A percentile compares a stretch with the other conserved stretches of the same genome.
Evolutionary conservation across 2,797 vertebrate genomes (phyloP).

Genomic region (Arnoldichthys spilopterus): DNA sequence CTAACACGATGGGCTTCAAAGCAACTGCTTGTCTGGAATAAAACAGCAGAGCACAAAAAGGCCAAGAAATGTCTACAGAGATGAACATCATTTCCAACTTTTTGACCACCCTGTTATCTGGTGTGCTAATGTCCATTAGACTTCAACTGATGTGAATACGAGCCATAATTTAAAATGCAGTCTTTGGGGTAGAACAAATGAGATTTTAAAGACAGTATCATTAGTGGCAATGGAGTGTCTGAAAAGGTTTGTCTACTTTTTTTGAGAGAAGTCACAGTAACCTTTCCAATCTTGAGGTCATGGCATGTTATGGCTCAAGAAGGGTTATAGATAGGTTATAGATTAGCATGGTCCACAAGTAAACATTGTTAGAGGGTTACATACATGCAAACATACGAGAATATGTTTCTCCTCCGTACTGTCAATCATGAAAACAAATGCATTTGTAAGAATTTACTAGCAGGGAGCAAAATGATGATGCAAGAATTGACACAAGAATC

Average conservation of each 20-base stretch:
- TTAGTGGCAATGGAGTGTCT: background rate
- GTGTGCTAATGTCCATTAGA: background rate
- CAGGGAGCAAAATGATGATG: too few species aligned
- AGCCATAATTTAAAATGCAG: background rate
- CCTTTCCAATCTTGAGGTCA: background rate
- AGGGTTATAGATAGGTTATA: too few species aligned
- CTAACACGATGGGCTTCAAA: background rate
- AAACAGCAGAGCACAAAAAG: background rate
- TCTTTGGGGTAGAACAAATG: background rate
- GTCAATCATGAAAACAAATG: too few species aligned
- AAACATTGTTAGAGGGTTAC: too few species aligned
- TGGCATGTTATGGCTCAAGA: background rate
- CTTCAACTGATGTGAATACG: background rate
- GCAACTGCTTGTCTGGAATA: background rate
- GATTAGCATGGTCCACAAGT: too few species aligned
- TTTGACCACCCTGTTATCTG: constrained; percentile 11
- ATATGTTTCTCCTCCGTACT: too few species aligned
- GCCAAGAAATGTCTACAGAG: background rate
- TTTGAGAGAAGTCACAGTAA: background rate
- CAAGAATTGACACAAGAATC: too few species aligned
- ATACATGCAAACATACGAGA: too few species aligned
- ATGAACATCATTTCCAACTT: background rate
- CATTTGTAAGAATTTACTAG: too few species aligned
- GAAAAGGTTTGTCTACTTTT: background rate
- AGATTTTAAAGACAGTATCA: constrained; percentile 9